phyloP scores from a whole-genome alignment of 2,888 invertebrate genomes.

The Aspidiotus destructor region DNA sequence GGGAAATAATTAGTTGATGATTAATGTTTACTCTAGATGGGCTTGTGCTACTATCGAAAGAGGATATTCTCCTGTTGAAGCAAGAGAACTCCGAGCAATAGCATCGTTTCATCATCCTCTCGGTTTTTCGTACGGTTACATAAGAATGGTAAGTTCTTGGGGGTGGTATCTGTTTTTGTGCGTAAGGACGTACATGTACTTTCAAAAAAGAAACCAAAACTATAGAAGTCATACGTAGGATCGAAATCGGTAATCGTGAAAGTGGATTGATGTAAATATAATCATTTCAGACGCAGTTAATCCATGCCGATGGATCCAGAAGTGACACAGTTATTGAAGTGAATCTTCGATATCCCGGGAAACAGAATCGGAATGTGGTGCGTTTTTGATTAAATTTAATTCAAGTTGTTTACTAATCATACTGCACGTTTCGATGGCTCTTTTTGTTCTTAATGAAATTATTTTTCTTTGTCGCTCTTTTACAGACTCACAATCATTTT shows the following conservation, averaged over 20 bases:
- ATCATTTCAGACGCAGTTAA: conserved; percentile 61
- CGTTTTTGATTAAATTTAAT: conserved; percentile 38
- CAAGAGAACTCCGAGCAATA: conserved; percentile 71
- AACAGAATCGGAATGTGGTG: conserved; percentile 69
- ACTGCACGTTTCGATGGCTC: neutral
- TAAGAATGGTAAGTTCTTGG: conserved; percentile 57
- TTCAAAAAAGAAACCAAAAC: too few species aligned
- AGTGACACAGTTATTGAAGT: conserved; percentile 87
- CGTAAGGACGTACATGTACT: neutral
- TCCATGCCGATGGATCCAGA: conserved; percentile 74
- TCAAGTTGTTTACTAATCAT: conserved; percentile 6
- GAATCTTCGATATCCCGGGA: conserved; percentile 77
- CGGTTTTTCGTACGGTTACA: conserved; percentile 74
- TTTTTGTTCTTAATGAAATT: conserved; percentile 21
- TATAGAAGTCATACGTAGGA: too few species aligned
- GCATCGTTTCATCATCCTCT: conserved; percentile 85
- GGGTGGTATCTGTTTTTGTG: neutral
- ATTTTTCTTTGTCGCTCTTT: conserved; percentile 34
- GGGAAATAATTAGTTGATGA: too few species aligned
- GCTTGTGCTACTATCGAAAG: conserved; percentile 76
- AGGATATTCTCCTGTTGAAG: conserved; percentile 79
- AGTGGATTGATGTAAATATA: neutral
- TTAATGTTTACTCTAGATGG: conserved; percentile 48
- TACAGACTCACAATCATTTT: conserved; percentile 68
- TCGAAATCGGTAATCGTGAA: too few species aligned